Conservation (phyloP, 2,113 vertebrate species). For the Phalacrocorax pelagicus region DNA sequence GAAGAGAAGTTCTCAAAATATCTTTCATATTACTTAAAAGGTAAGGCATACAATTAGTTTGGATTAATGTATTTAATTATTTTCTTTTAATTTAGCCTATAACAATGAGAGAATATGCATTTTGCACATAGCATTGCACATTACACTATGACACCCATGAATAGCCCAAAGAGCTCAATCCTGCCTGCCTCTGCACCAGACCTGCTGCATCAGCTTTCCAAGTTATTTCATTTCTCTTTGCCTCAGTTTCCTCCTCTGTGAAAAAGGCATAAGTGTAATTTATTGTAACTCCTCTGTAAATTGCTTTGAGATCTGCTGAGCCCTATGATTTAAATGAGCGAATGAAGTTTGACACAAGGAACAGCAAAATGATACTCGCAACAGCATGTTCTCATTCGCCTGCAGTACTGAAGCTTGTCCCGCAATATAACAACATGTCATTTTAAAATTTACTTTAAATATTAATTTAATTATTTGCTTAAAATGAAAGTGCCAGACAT, state of each 20-base stretch:
- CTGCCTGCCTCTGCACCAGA: not conserved
- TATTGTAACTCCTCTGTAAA: not conserved
- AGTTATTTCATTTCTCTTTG: not conserved
- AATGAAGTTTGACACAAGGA: not conserved
- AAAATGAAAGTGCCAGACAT: not conserved
- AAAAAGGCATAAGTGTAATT: not conserved
- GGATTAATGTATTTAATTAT: not conserved
- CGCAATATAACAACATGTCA: not conserved
- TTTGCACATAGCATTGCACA: not conserved
- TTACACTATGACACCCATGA: accelerated
- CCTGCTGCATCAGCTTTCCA: not conserved
- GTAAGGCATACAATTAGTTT: not conserved
- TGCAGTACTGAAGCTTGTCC: not conserved
- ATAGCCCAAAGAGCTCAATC: not conserved
- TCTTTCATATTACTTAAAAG: not conserved
- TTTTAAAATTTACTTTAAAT: not conserved
- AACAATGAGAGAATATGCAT: not conserved
- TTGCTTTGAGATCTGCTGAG: not conserved
- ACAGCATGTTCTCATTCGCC: not conserved
- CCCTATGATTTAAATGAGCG: not conserved
- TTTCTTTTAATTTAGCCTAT: not conserved
- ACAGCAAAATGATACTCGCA: not conserved
- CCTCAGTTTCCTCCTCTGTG: constrained; percentile 19
- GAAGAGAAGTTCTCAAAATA: not conserved
- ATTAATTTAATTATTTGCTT: not conserved